These are phyloP conservation scores for Siniperca scherzeri DNA, from an alignment of 2,797 vertebrate species.

Conservation along the genomic window DNA sequence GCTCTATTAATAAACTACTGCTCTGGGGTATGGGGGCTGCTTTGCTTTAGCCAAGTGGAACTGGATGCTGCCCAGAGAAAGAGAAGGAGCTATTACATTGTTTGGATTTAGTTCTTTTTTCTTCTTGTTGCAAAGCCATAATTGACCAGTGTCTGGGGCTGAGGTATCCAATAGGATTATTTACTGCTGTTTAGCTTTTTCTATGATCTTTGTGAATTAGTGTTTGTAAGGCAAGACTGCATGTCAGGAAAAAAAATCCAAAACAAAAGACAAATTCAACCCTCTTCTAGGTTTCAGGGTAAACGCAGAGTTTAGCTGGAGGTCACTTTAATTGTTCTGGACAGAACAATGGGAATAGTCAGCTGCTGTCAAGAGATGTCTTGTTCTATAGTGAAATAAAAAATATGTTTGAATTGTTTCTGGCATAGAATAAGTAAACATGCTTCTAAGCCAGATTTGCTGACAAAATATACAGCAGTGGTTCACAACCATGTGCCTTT, in stretches of 20 bases:
- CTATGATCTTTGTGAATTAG: slow-evolving; percentile 68
- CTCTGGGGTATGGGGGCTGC: slow-evolving; percentile 56
- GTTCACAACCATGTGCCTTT: slow-evolving; percentile 30
- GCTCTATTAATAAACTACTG: slow-evolving; percentile 76
- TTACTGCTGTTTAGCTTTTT: slow-evolving; percentile 62
- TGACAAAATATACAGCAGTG: slow-evolving; percentile 28
- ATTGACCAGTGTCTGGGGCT: slow-evolving; percentile 73
- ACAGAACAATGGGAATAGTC: slow-evolving; percentile 68
- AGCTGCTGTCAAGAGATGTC: slow-evolving; percentile 64
- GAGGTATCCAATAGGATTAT: slow-evolving; percentile 71
- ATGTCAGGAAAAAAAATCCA: slow-evolving; percentile 36
- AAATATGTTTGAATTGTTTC: slow-evolving; percentile 44
- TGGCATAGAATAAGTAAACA: slow-evolving; percentile 54
- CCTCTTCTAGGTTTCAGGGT: slow-evolving; percentile 46
- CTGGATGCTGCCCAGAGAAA: slow-evolving; percentile 69
- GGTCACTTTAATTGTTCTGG: slow-evolving; percentile 49
- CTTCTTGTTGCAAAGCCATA: slow-evolving; percentile 65
- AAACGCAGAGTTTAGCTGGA: slow-evolving; percentile 60
- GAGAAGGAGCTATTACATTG: slow-evolving; percentile 65
- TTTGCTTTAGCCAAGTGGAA: slow-evolving; percentile 67
- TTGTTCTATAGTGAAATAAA: slow-evolving; percentile 58
- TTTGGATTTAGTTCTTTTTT: slow-evolving; percentile 56
- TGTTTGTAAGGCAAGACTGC: slow-evolving; percentile 66
- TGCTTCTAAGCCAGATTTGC: slow-evolving; percentile 40
- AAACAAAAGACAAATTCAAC: slow-evolving; percentile 68